Conservation (phyloP, 2,888 invertebrate genomes). For the Cataglyphis cursor region DNA sequence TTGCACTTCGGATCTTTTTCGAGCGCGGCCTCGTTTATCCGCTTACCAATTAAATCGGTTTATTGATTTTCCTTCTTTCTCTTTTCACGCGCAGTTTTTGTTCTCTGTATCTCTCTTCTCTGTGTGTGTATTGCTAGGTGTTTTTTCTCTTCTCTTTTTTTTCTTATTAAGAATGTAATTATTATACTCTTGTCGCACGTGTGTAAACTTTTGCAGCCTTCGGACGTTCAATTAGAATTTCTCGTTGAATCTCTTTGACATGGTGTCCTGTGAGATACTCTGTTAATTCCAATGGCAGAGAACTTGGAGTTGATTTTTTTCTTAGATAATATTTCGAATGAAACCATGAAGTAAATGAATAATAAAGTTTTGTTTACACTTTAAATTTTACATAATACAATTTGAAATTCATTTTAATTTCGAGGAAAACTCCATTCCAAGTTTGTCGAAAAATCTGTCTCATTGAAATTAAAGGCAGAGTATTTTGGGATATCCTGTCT, state of each 20-base stretch:
- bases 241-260: neutral
- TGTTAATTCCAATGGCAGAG: neutral
- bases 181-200: slow-evolving; percentile 18
- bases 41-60: slow-evolving; percentile 46
- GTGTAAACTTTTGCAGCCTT: slow-evolving; percentile 24
- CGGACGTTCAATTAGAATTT: slow-evolving; percentile 23
- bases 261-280: neutral
- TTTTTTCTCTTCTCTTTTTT: neutral
- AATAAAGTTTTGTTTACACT: neutral
- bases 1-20: slow-evolving; percentile 30
- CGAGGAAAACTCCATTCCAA: neutral
- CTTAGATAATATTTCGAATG: neutral
- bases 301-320: neutral
- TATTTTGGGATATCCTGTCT: neutral
- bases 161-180: slow-evolving; percentile 12
- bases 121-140: neutral
- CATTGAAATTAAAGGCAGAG: neutral
- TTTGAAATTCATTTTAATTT: neutral
- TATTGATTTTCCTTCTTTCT: slow-evolving; percentile 36
- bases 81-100: neutral
- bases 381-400: neutral
- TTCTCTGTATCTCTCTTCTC: neutral
- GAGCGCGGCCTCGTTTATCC: slow-evolving; percentile 29
- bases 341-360: neutral
- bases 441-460: neutral